Base-by-base conservation (phyloP, 2,797 vertebrate species). In the Halcyon leucocephala region DNA sequence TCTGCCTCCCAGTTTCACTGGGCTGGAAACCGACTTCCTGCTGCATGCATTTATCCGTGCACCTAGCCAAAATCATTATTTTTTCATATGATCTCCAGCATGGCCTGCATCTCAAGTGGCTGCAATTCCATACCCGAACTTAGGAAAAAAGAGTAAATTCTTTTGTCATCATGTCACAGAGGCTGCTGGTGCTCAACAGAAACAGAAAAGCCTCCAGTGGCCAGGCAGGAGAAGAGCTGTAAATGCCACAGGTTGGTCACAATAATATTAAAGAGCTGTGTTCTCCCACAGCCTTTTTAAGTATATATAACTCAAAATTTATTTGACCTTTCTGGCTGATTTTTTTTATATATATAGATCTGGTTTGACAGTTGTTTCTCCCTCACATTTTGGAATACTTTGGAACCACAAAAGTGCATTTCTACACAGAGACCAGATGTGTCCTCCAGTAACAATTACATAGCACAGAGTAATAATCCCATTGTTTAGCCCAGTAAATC, bases 401-500 rank as follows among this genome's bases (percentile, higher is more conserved):
- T 83, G 44, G 16, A 1, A 0, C n/a, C 2, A 15, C 19, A 25
- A 12, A 88, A 94, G 29, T 39, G 5, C 46, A 15, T 91, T 81
- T 86, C 66, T 94, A 28, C 48, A 29, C 77, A 39, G 55, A 16
- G 1, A 49, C 64, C 86, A 95, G 78, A 78, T 83, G 81, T 82
- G 76, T 61, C 70, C 29, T 93, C 76, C 67, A 89, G 11, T 76
- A 94, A 81, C 64, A 95, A 86, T 81, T 85, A 71, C 13, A 0
- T 54, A 86, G 81, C 57, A 67, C 41, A 15, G 67, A 72, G 81
- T 76, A 66, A 85, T 87, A 93, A 80, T 33, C 25, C 58, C 64
- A 28, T 93, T 90, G 67, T 89, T 95, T 93, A 93, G 66, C 77
- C 51, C 86, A 82, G 26, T 88, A 93, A 92, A 90, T 92, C 79